These are phyloP conservation scores for Brachirus orientalis DNA, from an alignment of 2,113 vertebrate genomes.

Conservation along the genomic window DNA sequence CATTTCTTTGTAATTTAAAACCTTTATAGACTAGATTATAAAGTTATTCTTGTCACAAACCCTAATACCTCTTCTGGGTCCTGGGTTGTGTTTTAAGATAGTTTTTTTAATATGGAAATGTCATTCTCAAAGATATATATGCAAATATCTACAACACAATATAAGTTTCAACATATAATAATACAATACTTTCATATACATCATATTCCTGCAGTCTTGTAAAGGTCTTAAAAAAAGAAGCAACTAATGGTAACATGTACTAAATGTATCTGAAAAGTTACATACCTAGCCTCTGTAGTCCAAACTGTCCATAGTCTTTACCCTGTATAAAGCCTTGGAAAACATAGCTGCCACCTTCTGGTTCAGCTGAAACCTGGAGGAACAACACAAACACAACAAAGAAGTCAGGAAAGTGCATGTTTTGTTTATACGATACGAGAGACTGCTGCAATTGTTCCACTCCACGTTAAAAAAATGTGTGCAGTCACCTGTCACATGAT, in stretches of 20 bases:
- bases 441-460: conserved; percentile 17
- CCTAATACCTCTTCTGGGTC: too few species aligned
- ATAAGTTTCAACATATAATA: too few species aligned
- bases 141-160: too few species aligned
- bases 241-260: not conserved
- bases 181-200: not conserved
- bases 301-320: conserved; percentile 97
- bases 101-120: too few species aligned
- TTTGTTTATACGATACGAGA: conserved; percentile 13
- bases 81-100: too few species aligned
- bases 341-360: conserved; percentile 94
- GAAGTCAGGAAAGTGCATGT: not conserved
- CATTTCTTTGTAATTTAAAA: too few species aligned
- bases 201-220: not conserved
- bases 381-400: not conserved
- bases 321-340: conserved; percentile 98
- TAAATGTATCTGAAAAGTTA: conserved; percentile 16
- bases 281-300: conserved; percentile 94
- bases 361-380: conserved; percentile 93
- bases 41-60: too few species aligned
- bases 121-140: too few species aligned
- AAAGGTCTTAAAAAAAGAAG: conserved; percentile 2
- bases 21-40: too few species aligned
- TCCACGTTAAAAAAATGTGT: not conserved
- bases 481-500: conserved; percentile 38